phyloP scores from a whole-genome alignment of 2,113 vertebrate species.

The Percina caprodes region DNA sequence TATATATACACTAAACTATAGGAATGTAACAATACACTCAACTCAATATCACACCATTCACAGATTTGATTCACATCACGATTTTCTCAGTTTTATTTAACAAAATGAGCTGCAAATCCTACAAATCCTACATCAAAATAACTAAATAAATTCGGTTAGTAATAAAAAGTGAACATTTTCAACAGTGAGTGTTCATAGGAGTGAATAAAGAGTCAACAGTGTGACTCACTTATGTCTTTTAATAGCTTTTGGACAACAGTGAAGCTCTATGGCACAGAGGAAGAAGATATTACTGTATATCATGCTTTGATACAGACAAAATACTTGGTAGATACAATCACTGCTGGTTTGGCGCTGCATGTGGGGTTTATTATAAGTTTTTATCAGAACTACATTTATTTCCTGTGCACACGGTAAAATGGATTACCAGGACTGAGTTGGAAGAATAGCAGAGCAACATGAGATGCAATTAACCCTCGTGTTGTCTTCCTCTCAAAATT shows the following conservation, averaged over 20 bases:
- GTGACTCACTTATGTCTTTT: neutral
- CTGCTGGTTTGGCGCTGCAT: neutral
- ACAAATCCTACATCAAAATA: too few relatives aligned
- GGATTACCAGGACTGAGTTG: neutral
- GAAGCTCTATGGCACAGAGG: neutral
- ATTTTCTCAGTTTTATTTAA: too few relatives aligned
- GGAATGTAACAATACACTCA: too few relatives aligned
- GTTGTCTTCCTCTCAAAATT: too few relatives aligned
- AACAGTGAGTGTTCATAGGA: neutral
- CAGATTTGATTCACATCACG: too few relatives aligned
- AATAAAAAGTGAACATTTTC: too few relatives aligned
- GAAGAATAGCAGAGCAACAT: neutral
- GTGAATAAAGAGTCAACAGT: neutral
- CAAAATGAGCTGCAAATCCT: too few relatives aligned
- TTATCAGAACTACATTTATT: neutral
- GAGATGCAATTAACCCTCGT: neutral
- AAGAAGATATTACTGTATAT: neutral
- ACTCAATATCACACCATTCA: too few relatives aligned
- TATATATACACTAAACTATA: too few relatives aligned
- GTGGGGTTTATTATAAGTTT: neutral
- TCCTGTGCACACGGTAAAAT: neutral
- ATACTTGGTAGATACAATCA: neutral
- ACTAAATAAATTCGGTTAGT: too few relatives aligned
- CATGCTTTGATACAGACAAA: neutral
- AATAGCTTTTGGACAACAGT: too few relatives aligned